Evolutionary conservation across 2,888 invertebrate species (phyloP).

Genomic region (Lasioglossum pauxillum): DNA sequence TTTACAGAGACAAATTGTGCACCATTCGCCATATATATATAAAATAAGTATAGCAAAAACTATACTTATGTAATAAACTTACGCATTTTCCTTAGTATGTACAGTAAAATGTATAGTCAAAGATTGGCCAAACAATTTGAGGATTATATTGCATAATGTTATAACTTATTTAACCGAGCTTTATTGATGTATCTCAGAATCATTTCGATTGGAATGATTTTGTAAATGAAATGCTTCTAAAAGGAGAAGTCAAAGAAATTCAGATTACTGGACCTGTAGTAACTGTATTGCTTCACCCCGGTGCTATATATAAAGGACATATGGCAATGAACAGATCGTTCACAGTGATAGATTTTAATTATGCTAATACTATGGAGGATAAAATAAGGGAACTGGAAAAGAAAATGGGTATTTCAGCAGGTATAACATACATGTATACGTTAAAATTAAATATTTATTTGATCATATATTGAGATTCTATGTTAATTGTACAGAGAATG

Average conservation of each 20-base stretch:
- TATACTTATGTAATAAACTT: neutral
- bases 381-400: constrained; percentile 94
- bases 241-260: constrained; percentile 96
- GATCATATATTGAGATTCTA: neutral
- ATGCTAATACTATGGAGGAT: constrained; percentile 94
- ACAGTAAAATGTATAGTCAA: neutral
- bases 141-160: neutral
- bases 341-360: constrained; percentile 91
- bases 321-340: constrained; percentile 88
- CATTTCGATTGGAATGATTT: constrained; percentile 98
- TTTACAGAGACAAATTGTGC: no score
- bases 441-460: neutral
- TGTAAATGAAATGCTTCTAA: constrained; percentile 96
- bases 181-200: constrained; percentile 9
- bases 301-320: constrained; percentile 94
- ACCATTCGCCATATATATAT: neutral
- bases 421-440: constrained; percentile 77
- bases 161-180: neutral
- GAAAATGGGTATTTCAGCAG: constrained; percentile 91
- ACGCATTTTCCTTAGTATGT: neutral
- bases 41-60: no score
- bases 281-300: constrained; percentile 93
- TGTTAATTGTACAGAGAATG: constrained; percentile 67
- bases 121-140: neutral
- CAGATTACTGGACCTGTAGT: constrained; percentile 94